Evolutionary conservation across 1,140 invertebrate genomes (phyloP), one percentile per base, ranked within the genome.

Genomic region (Drosophila oshimai): DNA sequence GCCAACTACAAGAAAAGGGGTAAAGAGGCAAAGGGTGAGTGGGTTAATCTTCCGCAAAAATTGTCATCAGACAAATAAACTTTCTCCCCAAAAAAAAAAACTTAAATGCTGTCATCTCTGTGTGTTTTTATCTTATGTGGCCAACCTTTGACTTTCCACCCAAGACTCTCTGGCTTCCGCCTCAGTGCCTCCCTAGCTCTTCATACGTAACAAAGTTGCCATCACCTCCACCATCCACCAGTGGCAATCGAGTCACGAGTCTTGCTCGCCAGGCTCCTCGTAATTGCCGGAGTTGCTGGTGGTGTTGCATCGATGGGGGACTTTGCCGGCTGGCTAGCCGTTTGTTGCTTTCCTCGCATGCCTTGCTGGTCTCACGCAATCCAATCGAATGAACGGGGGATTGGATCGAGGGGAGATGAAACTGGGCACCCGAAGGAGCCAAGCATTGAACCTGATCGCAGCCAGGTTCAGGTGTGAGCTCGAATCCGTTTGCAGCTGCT

Each of bases 391-490:
- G 29, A n/a, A n/a, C 6, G 10, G 33, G 22, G 34, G 17, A 7
- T 9, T 42, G n/a, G 42, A 22, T 5, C 15, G 15, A 28, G 15
- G n/a, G 20, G 2, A 4, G 41, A 12, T 13, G 13, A 6, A 28
- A 26, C 5, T 18, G 29, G 24, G 46, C 5, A 65, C 12, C 24
- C 36, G 9, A 54, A 69, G 61, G 70, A 51, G 49, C 34, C 34
- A 46, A 58, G 54, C 80, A 79, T 86, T 84, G 79, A 86, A 86
- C 79, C 75, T 84, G 70, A 72, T 74, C 51, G 39, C 34, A 34
- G 69, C 57, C 64, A 77, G 60, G 62, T 65, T 74, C 71, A 86
- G 70, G 60, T 84, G 46, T 47, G 50, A 50, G 45, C 42, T 20
- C 41, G 12, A 81, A 58, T 60, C 47, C 51, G 31, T 60, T 42